Evolutionary conservation across 2,797 vertebrate genomes (phyloP).

Genomic region (Falco biarmicus): DNA sequence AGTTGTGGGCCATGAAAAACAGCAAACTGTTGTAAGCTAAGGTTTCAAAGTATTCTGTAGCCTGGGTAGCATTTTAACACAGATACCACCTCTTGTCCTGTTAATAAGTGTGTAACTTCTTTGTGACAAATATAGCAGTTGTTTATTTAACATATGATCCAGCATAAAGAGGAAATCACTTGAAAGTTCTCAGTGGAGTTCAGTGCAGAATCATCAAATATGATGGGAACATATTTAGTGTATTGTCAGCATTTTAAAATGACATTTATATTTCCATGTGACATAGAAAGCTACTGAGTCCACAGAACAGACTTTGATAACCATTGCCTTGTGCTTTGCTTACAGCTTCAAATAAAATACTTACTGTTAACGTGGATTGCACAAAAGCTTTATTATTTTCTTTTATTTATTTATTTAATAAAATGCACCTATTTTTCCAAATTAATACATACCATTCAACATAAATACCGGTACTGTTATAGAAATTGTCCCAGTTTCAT

Average conservation of each 20-base stretch:
- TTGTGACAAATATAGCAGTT: background rate
- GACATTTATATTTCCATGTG: constrained; percentile 3
- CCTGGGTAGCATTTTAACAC: background rate
- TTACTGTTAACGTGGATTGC: background rate
- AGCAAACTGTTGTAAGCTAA: background rate
- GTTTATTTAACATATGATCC: constrained; percentile 8
- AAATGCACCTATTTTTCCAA: background rate
- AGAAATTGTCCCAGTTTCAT: background rate
- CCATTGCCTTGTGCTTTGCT: background rate
- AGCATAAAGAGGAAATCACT: constrained; percentile 41
- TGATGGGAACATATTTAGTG: constrained; percentile 32
- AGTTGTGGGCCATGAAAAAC: background rate
- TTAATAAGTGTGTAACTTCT: background rate
- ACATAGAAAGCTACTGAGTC: constrained; percentile 4
- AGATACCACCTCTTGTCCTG: background rate
- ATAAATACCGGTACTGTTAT: background rate
- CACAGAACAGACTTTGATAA: background rate
- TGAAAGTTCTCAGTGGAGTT: background rate
- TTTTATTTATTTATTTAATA: background rate
- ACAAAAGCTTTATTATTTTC: background rate
- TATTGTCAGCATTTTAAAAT: constrained; percentile 42
- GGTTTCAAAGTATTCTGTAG: background rate
- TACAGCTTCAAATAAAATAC: background rate
- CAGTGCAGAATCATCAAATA: background rate
- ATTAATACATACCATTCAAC: background rate